Evolutionary conservation across 2,888 invertebrate genomes (phyloP).

Genomic region (Leucophora obtusa): DNA sequence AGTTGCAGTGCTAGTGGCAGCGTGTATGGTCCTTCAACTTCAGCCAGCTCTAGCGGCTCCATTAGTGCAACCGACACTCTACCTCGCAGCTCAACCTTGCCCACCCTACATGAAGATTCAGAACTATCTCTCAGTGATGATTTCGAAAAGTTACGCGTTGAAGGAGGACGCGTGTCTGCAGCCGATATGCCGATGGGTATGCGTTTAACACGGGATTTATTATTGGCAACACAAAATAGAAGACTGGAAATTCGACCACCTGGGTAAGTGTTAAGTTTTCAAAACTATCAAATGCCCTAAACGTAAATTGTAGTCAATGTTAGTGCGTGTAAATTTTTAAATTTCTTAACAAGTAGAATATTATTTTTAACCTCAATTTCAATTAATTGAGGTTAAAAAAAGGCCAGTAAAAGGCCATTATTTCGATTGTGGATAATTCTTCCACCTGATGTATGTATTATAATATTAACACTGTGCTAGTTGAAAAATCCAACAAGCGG

Average conservation of each 20-base stretch:
- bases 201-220: constrained; percentile 88
- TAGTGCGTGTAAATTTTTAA: no score
- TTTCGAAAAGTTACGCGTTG: constrained; percentile 75
- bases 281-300: background rate
- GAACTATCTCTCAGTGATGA: constrained; percentile 82
- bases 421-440: no score
- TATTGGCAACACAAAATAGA: constrained; percentile 88
- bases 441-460: no score
- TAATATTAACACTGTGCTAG: no score
- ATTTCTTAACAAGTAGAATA: no score
- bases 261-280: constrained; percentile 80
- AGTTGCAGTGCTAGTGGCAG: constrained; percentile 77
- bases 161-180: constrained; percentile 72
- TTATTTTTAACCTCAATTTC: no score
- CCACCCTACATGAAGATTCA: constrained; percentile 92
- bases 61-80: constrained; percentile 79
- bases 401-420: no score
- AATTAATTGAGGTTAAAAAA: no score
- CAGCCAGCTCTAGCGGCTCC: constrained; percentile 78
- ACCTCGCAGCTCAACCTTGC: constrained; percentile 82
- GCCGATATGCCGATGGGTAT: constrained; percentile 80
- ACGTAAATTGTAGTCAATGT: no score
- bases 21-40: constrained; percentile 78
- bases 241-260: constrained; percentile 82
- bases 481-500: no score